Base-by-base conservation (phyloP, 2,888 invertebrate species). In the Chaetogeoica ovagalla region DNA sequence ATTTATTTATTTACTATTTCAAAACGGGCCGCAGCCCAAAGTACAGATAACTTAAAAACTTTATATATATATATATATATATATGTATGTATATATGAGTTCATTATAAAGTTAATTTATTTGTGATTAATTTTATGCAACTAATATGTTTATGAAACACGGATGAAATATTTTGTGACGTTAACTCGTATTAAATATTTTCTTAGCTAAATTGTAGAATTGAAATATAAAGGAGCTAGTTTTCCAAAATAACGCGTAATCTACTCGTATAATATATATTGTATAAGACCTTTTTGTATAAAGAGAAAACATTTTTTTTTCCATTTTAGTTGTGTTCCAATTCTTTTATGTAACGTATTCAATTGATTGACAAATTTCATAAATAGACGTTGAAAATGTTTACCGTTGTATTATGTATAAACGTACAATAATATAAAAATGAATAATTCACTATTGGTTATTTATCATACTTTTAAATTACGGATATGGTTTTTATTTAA, bases 371-470 rank as follows among this genome's bases (percentile, higher is more conserved):
- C 39, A 60, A 43, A 48, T 48, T n/a, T 0, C 13, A 11, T 17
- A 11, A 72, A 62, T 30, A 48, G 17, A 60, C 17, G 39, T 39
- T 19, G 23, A 60, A 60, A 60, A 17, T 19, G 60, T 23, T 43
- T 19, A 23, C 19, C 5, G 30, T 43, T 43, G 23, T 30, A 9
- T 23, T 2, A 37, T 8, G 48, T 63, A 8, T 8, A 7, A 63
- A 37, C 19, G 17, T 39, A 23, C 19, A 62, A 21, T 19, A 17
- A 8, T 65, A 55, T 63, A 65, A 74, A 39, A 17, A 55, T 63
- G 63, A 65, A 55, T 74, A 21, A 55, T 74, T 55, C 55, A 63
- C 43, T 52, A 30, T 62, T 48, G 30, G n/a, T 30, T 48, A 73
- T 63, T 62, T 52, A 48, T 1, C 13, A 9, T 6, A 30, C 9